Percentiles rank a stretch among this genome's conserved stretches.
These are phyloP conservation scores for Callopanchax toddi DNA, from an alignment of 2,113 vertebrate genomes.

Conservation along the genomic window DNA sequence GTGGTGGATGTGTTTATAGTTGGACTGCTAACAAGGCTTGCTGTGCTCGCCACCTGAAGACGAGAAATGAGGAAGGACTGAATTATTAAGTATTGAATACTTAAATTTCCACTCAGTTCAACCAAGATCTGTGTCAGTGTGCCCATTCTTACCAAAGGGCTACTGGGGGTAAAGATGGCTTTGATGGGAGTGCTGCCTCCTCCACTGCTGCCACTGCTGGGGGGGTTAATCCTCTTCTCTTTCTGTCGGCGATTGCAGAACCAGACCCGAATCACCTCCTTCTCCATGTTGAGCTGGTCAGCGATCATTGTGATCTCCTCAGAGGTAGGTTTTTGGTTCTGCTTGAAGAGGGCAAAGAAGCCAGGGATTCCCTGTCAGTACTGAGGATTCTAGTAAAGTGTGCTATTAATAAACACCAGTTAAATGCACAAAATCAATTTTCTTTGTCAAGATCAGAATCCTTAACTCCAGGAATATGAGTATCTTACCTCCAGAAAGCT, in stretches of 20 bases:
- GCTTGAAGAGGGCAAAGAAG: conserved; percentile 81
- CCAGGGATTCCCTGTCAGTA: conserved; percentile 75
- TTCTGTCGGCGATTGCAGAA: conserved; percentile 99
- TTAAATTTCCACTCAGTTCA: background rate
- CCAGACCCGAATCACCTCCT: conserved; percentile 99
- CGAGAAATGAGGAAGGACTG: background rate
- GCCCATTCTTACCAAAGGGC: conserved; percentile 86
- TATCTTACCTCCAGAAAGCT: conserved; percentile 97
- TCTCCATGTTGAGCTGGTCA: conserved; percentile 99
- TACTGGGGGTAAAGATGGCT: conserved; percentile 92
- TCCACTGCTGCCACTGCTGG: conserved; percentile 88
- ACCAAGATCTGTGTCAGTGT: background rate
- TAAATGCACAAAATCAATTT: background rate
- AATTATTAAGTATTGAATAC: too few species aligned
- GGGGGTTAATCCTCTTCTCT: conserved; percentile 98
- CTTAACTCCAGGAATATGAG: background rate
- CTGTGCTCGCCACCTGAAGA: conserved; percentile 92
- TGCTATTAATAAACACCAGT: background rate
- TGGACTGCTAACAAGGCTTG: conserved; percentile 94
- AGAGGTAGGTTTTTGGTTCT: conserved; percentile 99
- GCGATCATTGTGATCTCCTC: conserved; percentile 99
- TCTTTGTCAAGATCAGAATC: background rate
- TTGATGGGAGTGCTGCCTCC: conserved; percentile 91
- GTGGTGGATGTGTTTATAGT: conserved; percentile 89
- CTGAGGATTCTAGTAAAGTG: conserved; percentile 9